Base-by-base conservation (phyloP, 53 echinoderm and acorn worm genomes). In the Temnopleurus reevesii region DNA sequence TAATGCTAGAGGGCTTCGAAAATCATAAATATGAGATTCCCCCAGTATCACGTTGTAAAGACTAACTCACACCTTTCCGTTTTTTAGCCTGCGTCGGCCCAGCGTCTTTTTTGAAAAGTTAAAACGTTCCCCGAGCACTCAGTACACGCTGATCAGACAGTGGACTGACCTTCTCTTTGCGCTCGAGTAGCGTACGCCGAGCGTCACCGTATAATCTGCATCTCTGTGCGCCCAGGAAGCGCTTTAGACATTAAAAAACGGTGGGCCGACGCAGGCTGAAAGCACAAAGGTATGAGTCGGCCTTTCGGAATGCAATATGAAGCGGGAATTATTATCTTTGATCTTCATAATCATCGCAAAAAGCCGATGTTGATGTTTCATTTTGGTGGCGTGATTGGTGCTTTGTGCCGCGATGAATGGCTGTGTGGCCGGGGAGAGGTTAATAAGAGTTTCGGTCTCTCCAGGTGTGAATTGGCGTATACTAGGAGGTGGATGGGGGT, bases 1-100 rank as follows among this genome's bases (percentile, higher is more conserved):
- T 1, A 77, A 46, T 13, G 79, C 79, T 77, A 3, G 49, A 77
- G 79, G 79, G 47, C 46, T 28, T 45, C 24, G 27, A 12, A 77
- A 28, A 77, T 77, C 79, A 46, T 47, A 77, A 77, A 77, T 77
- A 77, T 77, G 79, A 77, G 79, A 77, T 77, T 77, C 49, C 47
- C 24, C 46, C 17, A 49, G 28, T 47, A 77, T 47, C 15, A 41
- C 8, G 53, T 15, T 51, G 8, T 15, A 8, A 8, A 10, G 9
- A 51, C 15, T 15, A 10, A 10, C 53, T 15, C 53, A 8, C 53
- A 10, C 53, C 53, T 15, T 15, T 51, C 15, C 53, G 8, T 15
- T 51, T 51, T n/a, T n/a, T n/a, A n/a, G n/a, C n/a, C n/a, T n/a
- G n/a, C n/a, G n/a, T n/a, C n/a, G n/a, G n/a, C n/a, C n/a, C n/a